These are phyloP conservation scores for Pseudopodoces humilis DNA, from an alignment of 2,113 vertebrate genomes.

Conservation along the genomic window DNA sequence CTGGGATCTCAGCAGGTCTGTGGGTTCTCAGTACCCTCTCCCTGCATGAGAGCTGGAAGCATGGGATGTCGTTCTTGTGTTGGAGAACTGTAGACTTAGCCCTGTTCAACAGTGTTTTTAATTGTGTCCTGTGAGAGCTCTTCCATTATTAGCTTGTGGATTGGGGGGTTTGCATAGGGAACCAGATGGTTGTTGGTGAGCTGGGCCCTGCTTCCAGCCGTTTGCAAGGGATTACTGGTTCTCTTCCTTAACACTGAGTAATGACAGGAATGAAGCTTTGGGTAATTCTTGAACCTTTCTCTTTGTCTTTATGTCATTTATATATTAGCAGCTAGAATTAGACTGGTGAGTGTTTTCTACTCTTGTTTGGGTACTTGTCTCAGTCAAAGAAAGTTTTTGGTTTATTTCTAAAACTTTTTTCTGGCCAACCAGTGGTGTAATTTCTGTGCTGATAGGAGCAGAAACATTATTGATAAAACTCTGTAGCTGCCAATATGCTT, in stretches of 20 bases:
- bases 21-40: neutral
- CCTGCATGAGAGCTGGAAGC: neutral
- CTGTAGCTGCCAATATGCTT: conserved; percentile 15
- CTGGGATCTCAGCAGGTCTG: neutral
- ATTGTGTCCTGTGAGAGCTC: rapidly evolving
- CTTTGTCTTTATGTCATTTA: neutral
- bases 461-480: neutral
- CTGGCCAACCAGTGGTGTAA: neutral
- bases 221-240: neutral
- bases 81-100: neutral
- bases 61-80: neutral
- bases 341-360: neutral
- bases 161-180: neutral
- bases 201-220: neutral
- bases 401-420: neutral
- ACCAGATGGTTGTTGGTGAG: neutral
- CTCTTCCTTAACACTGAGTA: neutral
- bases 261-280: neutral
- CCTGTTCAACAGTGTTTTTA: neutral
- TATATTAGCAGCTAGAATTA: neutral
- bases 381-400: neutral
- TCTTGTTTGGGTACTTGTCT: neutral
- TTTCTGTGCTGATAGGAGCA: neutral
- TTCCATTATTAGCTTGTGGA: neutral
- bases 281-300: neutral